A percentile compares a stretch with the other conserved stretches of the same genome.
Conservation (phyloP, 2,888 invertebrate genomes). For the Pogonocherus hispidulus region DNA sequence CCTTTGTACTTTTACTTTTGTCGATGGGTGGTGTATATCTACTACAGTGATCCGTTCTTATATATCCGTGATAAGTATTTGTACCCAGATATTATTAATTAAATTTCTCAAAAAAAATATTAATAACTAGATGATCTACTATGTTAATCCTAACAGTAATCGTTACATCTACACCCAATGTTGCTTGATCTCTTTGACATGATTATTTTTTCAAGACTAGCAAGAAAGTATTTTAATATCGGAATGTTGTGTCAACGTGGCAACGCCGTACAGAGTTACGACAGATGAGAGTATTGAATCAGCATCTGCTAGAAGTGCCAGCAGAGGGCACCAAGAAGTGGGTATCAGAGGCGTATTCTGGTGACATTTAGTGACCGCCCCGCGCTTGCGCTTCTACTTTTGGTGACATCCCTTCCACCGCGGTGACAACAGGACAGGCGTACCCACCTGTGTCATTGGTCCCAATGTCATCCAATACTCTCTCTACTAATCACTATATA, state of each 20-base stretch:
- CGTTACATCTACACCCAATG: too few species aligned
- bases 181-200: too few species aligned
- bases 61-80: too few species aligned
- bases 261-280: conserved; percentile 30
- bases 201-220: too few species aligned
- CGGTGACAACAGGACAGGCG: conserved; percentile 68
- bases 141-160: too few species aligned
- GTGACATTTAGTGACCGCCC: conserved; percentile 66
- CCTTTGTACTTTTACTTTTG: too few species aligned
- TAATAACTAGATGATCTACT: too few species aligned
- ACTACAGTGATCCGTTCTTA: too few species aligned
- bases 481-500: conserved; percentile 49
- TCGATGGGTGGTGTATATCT: too few species aligned
- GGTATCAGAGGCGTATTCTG: conserved; percentile 67
- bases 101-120: too few species aligned
- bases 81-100: too few species aligned
- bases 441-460: conserved; percentile 68
- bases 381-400: conserved; percentile 61
- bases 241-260: conserved; percentile 5
- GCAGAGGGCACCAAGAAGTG: conserved; percentile 65
- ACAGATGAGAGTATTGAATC: conserved; percentile 44
- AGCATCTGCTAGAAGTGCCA: conserved; percentile 49
- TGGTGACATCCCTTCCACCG: conserved; percentile 66
- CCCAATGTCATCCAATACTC: conserved; percentile 65
- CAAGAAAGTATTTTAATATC: neutral